Evolutionary conservation across 2,113 vertebrate genomes (phyloP), one percentile per base, ranked within the genome.

Genomic region (Zapus hudsonius): DNA sequence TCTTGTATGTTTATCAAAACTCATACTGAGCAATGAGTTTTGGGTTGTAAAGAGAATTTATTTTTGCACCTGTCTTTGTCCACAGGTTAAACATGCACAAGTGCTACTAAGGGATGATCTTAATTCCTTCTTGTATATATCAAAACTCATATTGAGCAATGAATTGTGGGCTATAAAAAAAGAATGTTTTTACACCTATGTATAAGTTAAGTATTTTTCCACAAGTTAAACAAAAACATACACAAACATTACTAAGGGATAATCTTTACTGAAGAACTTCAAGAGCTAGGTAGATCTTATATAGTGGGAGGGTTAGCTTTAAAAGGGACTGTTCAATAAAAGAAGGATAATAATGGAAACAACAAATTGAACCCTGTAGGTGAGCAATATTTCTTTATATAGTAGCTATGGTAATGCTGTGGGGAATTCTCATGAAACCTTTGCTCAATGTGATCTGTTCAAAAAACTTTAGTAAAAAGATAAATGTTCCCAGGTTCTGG

Each of bases 371-470:
- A 91, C 76, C 57, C 59, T 44, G 74, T 67, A 83, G 78, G 73
- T 44, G 3, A 52, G 72, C 38, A 75, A 1, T 44, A 52, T 83
- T 94, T 85, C 42, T 87, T 93, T 61, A 73, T 52, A 31, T 47
- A 73, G 67, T 47, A 78, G 29, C 42, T 81, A 31, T 29, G 31
- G 75, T 90, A 31, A 84, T 66, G 7, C 63, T 86, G 88, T 93
- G 31, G 59, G 85, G 72, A 84, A 96, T 70, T 90, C 12, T 40
- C 42, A 72, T 90, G 83, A 85, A 90, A 52, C 31, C 90, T 74
- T 74, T 84, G 47, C 20, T 16, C 31, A 76, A 59, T 33, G 79
- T 47, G 76, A 13, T 89, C 36, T 89, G 31, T 90, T 82, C 3
- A 64, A 38, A 88, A 61, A 4, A 27, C 38, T 82, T 23, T 67